Base-by-base conservation (phyloP, 2,113 vertebrate genomes). In the Spilogale gracilis region DNA sequence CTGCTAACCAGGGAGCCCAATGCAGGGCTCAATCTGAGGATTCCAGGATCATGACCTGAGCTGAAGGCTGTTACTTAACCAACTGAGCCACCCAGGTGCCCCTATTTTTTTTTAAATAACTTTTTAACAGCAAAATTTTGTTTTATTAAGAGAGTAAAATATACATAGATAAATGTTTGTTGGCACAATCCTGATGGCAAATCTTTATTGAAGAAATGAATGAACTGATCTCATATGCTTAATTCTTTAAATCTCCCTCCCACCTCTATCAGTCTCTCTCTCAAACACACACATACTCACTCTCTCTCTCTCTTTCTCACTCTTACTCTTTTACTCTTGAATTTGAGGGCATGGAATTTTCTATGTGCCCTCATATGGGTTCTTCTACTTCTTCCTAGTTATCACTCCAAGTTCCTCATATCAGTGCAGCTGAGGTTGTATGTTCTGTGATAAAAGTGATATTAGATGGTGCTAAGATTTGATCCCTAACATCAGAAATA, bases 61-160 rank as follows among this genome's bases (percentile, higher is more conserved):
- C 38, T 38, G 38, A 38, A 38, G 38, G 38, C 38, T 38, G 38
- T 38, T 38, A 38, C 38, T 38, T 38, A 38, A 38, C 38, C 38
- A 38, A 38, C 38, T 38, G 38, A 38, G 38, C 38, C 38, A 38
- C 38, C 38, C 38, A 38, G 38, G 38, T 38, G 38, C 38, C 38
- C 38, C 38, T 38, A 38, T 60, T 38, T 38, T 74, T 63, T 38
- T 87, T 56, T 5, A 23, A 69, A 69, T 27, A 27, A 76, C 73
- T 76, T 27, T 45, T 48, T 76, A 25, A 52, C 13, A 18, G 67
- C 11, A 52, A 80, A 93, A 88, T 2, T 93, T 12, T 92, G 17
- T 79, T 94, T 67, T 73, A 30, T 25, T 14, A 43, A 89, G 14
- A 94, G 61, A 95, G 95, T 91, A 83, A 76, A 89, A 86, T 65